A percentile compares a stretch with the other conserved stretches of the same genome.
Evolutionary conservation across 64 coral and sea anemone species (phyloP).

Genomic region (Actinia tenebrosa): DNA sequence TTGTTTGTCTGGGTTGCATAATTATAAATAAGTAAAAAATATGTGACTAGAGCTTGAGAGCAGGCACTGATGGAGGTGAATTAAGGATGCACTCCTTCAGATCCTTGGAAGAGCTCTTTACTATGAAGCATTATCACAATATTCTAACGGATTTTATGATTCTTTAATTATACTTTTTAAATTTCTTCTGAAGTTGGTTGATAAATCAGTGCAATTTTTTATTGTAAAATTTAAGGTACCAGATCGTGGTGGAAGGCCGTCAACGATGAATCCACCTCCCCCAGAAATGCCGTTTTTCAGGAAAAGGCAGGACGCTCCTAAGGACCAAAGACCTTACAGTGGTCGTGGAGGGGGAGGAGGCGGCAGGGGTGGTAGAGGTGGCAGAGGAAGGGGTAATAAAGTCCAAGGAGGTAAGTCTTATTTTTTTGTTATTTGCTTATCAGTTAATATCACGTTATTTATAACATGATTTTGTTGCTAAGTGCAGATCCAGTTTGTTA

Average conservation of each 20-base stretch:
- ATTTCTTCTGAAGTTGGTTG: no score
- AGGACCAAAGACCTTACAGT: constrained; percentile 64
- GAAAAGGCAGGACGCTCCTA: constrained; percentile 80
- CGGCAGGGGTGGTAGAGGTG: background rate
- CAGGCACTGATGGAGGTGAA: no score
- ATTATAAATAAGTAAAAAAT: no score
- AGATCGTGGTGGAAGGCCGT: constrained; percentile 77
- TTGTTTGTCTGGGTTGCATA: no score
- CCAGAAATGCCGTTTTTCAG: constrained; percentile 92
- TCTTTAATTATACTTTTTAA: no score
- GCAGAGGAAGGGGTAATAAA: constrained; percentile 63
- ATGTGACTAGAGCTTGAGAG: no score
- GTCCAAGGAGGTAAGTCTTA: constrained; percentile 65
- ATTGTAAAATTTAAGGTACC: constrained; percentile 53
- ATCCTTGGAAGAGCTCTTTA: no score
- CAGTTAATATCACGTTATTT: background rate
- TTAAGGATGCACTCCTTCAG: no score
- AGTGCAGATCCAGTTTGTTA: background rate
- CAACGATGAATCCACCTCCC: constrained; percentile 56
- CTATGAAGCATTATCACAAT: no score
- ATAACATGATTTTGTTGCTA: background rate
- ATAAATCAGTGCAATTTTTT: background rate
- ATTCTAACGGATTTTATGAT: no score
- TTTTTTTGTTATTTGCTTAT: background rate
- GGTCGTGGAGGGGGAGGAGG: background rate